Conservation (phyloP, 2,888 invertebrate species). For the Craniophora ligustri region DNA sequence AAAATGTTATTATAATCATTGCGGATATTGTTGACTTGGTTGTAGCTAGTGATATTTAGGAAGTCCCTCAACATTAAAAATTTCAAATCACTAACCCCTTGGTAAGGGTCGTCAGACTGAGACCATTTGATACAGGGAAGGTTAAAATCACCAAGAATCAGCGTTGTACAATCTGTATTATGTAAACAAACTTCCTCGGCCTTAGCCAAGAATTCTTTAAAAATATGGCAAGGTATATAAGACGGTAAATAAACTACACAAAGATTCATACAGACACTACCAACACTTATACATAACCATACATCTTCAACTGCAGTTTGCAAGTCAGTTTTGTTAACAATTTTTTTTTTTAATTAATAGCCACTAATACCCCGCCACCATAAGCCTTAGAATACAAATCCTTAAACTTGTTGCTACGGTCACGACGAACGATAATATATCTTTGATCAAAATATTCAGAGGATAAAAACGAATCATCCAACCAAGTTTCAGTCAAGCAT, state of each 20-base stretch:
- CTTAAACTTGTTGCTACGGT: neutral
- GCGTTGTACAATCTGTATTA: neutral
- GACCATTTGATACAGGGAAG: slow-evolving; percentile 1
- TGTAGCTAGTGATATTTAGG: neutral
- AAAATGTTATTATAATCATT: slow-evolving; percentile 2
- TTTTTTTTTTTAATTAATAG: slow-evolving; percentile 3
- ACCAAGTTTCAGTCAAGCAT: slow-evolving; percentile 4
- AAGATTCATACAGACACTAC: slow-evolving; percentile 5
- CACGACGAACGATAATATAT: slow-evolving; percentile 6
- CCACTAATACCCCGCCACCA: slow-evolving; percentile 9
- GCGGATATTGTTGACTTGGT: neutral
- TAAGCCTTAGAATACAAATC: neutral
- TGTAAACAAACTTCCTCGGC: slow-evolving; percentile 5
- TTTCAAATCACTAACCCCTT: slow-evolving; percentile 2
- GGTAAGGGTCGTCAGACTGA: neutral
- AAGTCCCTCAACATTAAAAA: slow-evolving; percentile 1
- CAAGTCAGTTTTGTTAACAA: slow-evolving; percentile 3
- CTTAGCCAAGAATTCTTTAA: too few relatives aligned
- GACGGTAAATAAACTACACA: slow-evolving; percentile 8
- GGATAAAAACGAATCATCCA: slow-evolving; percentile 12
- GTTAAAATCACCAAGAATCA: slow-evolving; percentile 11
- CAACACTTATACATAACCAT: neutral
- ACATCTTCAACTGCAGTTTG: slow-evolving; percentile 5
- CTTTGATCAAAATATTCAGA: slow-evolving; percentile 14
- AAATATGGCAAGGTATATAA: neutral